Evolutionary conservation across 1,140 invertebrate genomes (phyloP), one percentile per base, ranked within the genome.

Genomic region (Idris sp.): DNA sequence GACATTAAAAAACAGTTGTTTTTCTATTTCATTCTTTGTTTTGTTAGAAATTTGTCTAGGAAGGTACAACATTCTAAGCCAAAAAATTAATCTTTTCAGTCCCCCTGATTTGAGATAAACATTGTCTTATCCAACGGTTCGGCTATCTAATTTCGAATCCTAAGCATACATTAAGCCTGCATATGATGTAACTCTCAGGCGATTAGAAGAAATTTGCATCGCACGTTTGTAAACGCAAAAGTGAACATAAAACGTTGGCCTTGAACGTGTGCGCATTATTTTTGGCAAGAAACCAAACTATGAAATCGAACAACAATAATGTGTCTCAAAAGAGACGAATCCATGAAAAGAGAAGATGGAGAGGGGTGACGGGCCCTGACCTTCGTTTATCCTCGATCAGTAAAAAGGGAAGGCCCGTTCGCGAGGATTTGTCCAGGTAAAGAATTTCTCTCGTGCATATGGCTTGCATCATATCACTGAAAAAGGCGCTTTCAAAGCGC

Each of bases 391-490:
- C 53, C 58, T 69, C 15, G 59, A 40, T 48, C 49, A 62, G 58
- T 74, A 79, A 75, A 67, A 73, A 61, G 58, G 77, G 71, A 51
- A 54, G 77, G 56, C 43, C 62, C 69, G 56, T 64, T 73, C 65
- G 74, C 64, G 46, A 62, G 28, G 54, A n/a, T n/a, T 25, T 22
- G 31, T 67, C 35, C 79, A 82, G 81, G 79, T 81, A 81, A 78
- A 73, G 61, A 73, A 76, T 74, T 68, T 68, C 36, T n/a, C n/a
- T 56, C 49, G 49, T 62, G 53, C 64, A 71, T 33, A 77, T 69
- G 73, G 59, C 31, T 31, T 51, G 48, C 19, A 33, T 51, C 26
- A 40, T 25, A 25, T 25, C 3, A 25, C 22, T 8, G 56, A 61
- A 72, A 56, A 69, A 41, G 54, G 77, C 18, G 76, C 76, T 72